A percentile compares a stretch with the other conserved stretches of the same genome.
Evolutionary conservation across 2,888 invertebrate species (phyloP).

Genomic region (Chrysolina oricalcia): DNA sequence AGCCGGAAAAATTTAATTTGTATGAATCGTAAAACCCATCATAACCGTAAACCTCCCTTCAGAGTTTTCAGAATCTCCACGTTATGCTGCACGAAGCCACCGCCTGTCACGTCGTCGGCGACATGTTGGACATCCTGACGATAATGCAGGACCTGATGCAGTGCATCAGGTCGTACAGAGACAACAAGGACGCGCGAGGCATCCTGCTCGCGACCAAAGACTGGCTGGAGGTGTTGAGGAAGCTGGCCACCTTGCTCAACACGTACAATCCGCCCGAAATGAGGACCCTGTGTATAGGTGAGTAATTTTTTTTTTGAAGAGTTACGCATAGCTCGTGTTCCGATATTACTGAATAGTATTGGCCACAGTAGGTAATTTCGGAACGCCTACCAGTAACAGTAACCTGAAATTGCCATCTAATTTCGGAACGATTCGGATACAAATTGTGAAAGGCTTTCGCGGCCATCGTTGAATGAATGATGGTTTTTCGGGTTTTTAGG

Average conservation of each 20-base stretch:
- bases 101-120: slow-evolving; percentile 88
- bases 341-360: too few relatives aligned
- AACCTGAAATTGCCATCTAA: too few relatives aligned
- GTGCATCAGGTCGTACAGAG: slow-evolving; percentile 81
- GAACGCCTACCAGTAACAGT: too few relatives aligned
- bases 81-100: slow-evolving; percentile 96
- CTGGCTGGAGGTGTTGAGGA: slow-evolving; percentile 90
- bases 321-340: too few relatives aligned
- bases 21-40: too few relatives aligned
- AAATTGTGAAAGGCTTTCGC: too few relatives aligned
- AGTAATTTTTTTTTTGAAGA: slow-evolving; percentile 53
- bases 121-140: slow-evolving; percentile 87
- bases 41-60: slow-evolving; percentile 70
- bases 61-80: slow-evolving; percentile 92
- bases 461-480: too few relatives aligned
- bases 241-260: slow-evolving; percentile 89
- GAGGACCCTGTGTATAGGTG: slow-evolving; percentile 85
- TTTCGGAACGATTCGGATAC: too few relatives aligned
- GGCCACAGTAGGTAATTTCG: too few relatives aligned
- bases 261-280: slow-evolving; percentile 91
- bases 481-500: too few relatives aligned
- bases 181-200: slow-evolving; percentile 79
- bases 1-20: too few relatives aligned
- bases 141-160: slow-evolving; percentile 84
- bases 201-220: slow-evolving; percentile 85